Conservation (phyloP, 2,797 vertebrate species). For the Nyctalus aviator region DNA sequence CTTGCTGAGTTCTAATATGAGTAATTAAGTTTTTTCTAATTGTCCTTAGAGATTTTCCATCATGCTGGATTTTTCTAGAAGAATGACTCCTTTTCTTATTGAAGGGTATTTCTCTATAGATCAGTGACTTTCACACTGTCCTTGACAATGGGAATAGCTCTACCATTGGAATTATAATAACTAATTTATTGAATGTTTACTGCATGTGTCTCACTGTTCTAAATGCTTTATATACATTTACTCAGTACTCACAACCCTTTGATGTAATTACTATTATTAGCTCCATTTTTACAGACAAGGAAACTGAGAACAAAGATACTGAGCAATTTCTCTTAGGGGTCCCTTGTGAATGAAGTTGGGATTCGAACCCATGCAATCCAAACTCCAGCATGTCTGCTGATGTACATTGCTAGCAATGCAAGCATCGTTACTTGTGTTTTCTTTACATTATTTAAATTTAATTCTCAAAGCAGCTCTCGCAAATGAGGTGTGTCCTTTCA, state of each 20-base stretch:
- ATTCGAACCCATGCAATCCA: not conserved
- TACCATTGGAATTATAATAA: not conserved
- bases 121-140: not conserved
- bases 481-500: not conserved
- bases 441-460: slow-evolving; percentile 27
- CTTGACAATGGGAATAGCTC: not conserved
- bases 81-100: not conserved
- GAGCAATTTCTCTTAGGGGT: not conserved
- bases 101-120: not conserved
- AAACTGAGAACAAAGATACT: slow-evolving; percentile 21
- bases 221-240: not conserved
- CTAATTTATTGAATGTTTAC: not conserved
- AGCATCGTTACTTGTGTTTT: not conserved
- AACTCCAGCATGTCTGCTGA: not conserved
- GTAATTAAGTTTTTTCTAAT: not conserved
- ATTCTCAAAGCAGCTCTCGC: not conserved
- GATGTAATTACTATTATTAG: not conserved
- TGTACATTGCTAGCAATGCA: not conserved
- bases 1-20: slow-evolving; percentile 14
- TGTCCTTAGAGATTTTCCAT: not conserved
- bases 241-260: not conserved
- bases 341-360: not conserved
- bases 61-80: slow-evolving; percentile 8
- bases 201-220: not conserved
- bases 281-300: not conserved